Percentiles rank a stretch among this genome's conserved stretches.
These are phyloP conservation scores for Macropodus opercularis DNA, from an alignment of 2,797 vertebrate species.

Conservation along the genomic window DNA sequence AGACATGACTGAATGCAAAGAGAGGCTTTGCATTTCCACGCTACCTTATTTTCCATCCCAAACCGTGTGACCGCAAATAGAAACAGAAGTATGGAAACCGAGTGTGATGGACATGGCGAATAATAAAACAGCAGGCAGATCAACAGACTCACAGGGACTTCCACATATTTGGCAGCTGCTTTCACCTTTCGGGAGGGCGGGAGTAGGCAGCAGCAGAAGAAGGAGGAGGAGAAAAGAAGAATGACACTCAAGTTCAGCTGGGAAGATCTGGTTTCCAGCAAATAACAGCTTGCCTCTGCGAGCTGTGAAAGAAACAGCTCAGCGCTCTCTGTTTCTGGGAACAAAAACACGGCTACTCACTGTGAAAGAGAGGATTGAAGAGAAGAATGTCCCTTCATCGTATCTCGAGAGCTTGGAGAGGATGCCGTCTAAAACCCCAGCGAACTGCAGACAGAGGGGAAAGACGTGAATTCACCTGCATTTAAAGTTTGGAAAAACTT, in stretches of 20 bases:
- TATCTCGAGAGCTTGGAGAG: conserved; percentile 95
- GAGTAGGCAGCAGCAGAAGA: conserved; percentile 1
- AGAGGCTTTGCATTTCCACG: conserved; percentile 42
- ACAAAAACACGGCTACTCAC: conserved; percentile 83
- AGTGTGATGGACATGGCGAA: conserved; percentile 35
- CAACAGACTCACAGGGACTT: conserved; percentile 91
- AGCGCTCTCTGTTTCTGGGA: conserved; percentile 25
- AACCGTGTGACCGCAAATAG: conserved; percentile 9
- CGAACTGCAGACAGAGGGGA: conserved; percentile 78
- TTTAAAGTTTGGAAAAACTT: background rate
- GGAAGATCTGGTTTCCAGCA: conserved; percentile 58
- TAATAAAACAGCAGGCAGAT: conserved; percentile 36
- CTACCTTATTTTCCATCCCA: background rate
- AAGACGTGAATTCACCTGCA: background rate
- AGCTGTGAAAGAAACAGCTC: conserved; percentile 41
- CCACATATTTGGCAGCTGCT: conserved; percentile 96
- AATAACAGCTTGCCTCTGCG: conserved; percentile 44
- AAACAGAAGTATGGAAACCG: conserved; percentile 30
- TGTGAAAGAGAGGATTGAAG: conserved; percentile 96
- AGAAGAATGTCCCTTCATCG: conserved; percentile 97
- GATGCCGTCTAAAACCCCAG: conserved; percentile 89
- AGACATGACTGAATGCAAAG: conserved; percentile 23
- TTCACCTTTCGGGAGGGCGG: conserved; percentile 85
- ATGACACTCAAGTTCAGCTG: conserved; percentile 47
- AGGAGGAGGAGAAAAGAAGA: conserved; percentile 33